Conservation (phyloP, 2,113 vertebrate species). For the Galeopterus variegatus region DNA sequence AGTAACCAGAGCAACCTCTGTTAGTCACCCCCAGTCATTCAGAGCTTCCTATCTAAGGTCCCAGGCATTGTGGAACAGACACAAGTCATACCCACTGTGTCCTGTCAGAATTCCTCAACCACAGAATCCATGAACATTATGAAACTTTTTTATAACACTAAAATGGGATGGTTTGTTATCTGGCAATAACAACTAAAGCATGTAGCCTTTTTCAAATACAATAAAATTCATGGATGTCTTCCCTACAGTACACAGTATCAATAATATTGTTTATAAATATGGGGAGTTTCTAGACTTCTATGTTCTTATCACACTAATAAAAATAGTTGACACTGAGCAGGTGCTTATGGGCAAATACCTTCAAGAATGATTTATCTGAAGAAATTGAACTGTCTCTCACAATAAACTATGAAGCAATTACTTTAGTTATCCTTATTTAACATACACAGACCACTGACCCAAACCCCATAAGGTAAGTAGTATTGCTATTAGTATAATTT, state of each 20-base stretch:
- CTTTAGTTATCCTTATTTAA: background rate
- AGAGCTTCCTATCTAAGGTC: background rate
- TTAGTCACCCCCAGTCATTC: background rate
- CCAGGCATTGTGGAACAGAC: background rate
- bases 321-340: background rate
- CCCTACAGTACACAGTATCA: background rate
- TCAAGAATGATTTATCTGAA: background rate
- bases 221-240: background rate
- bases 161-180: background rate
- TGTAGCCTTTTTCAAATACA: background rate
- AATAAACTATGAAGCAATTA: background rate
- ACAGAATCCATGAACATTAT: background rate
- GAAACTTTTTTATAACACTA: background rate
- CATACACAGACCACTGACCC: rapidly evolving
- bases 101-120: background rate
- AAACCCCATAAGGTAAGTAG: background rate
- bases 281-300: background rate
- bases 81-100: background rate
- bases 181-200: background rate
- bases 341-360: background rate
- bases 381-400: background rate
- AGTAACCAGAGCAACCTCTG: background rate
- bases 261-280: background rate
- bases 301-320: background rate
- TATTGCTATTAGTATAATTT: background rate